These are phyloP conservation scores for Ips nitidus DNA, from an alignment of 1,140 invertebrate genomes.

Conservation along the genomic window DNA sequence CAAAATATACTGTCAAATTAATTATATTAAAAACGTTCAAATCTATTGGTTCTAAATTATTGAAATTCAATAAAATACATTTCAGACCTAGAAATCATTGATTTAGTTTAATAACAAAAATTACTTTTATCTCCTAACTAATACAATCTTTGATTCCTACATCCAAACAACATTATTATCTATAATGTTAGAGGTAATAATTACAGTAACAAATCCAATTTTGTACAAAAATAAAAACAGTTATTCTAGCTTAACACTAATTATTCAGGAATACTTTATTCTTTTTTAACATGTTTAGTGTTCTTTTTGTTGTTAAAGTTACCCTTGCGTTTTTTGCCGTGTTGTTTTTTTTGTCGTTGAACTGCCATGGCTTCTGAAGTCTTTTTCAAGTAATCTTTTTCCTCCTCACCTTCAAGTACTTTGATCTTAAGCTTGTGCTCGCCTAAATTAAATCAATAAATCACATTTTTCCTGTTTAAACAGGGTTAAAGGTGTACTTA, in stretches of 20 bases:
- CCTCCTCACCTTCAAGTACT: constrained; percentile 69
- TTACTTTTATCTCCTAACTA: no score
- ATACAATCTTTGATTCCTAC: no score
- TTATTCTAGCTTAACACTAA: no score
- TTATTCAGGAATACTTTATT: constrained; percentile 17
- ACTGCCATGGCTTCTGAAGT: constrained; percentile 63
- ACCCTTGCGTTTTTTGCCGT: constrained; percentile 49
- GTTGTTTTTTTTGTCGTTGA: constrained; percentile 54
- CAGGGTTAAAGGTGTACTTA: not conserved
- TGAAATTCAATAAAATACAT: no score
- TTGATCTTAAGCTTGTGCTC: constrained; percentile 61
- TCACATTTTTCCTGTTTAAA: not conserved
- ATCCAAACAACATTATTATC: not conserved
- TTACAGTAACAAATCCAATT: not conserved
- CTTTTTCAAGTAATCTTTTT: constrained; percentile 65
- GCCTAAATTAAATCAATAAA: constrained; percentile 12
- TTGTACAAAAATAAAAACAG: no score
- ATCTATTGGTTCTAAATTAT: no score
- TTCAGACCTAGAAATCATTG: no score
- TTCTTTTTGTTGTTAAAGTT: constrained; percentile 42
- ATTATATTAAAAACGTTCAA: no score
- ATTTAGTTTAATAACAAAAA: no score
- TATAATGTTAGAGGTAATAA: not conserved
- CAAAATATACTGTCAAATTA: no score
- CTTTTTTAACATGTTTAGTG: constrained; percentile 35